Conservation (phyloP, 2,797 vertebrate genomes). For the Acestrorhynchus altus region DNA sequence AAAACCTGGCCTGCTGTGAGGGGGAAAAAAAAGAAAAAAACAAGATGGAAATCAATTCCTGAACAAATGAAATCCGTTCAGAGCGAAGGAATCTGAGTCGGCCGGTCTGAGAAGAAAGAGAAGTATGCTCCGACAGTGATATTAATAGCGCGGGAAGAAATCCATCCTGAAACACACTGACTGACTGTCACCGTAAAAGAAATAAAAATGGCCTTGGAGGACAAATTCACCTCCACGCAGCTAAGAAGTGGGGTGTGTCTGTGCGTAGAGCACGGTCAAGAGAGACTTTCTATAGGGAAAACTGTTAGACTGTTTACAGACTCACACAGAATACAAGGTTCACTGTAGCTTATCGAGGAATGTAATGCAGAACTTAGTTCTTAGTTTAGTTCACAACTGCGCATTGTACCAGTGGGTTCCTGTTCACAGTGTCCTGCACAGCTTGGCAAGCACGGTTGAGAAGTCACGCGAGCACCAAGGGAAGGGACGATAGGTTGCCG, state of each 20-base stretch:
- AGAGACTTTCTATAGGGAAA: too few relatives aligned
- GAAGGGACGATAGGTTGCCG: too few relatives aligned
- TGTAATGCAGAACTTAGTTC: too few relatives aligned
- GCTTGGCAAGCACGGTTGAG: too few relatives aligned
- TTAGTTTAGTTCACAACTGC: too few relatives aligned
- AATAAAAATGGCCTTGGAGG: not conserved
- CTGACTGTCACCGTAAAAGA: not conserved
- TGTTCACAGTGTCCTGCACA: too few relatives aligned
- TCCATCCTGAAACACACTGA: not conserved
- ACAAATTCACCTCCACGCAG: not conserved
- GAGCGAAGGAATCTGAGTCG: not conserved
- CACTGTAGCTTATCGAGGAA: too few relatives aligned
- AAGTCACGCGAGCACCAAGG: too few relatives aligned
- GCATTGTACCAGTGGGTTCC: too few relatives aligned
- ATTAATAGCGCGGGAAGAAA: constrained; percentile 13
- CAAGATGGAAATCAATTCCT: constrained; percentile 1
- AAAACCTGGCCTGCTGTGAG: not conserved
- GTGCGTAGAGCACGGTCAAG: not conserved
- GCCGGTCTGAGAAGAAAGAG: not conserved
- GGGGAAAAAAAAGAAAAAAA: too few relatives aligned
- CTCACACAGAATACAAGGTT: too few relatives aligned
- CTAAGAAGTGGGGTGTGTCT: not conserved
- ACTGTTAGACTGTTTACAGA: too few relatives aligned
- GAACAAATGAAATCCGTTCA: not conserved
- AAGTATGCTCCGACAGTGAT: not conserved